Base-by-base conservation (phyloP, 37 sponge, comb jelly and placozoan species). In the Chondrosia reniformis region DNA sequence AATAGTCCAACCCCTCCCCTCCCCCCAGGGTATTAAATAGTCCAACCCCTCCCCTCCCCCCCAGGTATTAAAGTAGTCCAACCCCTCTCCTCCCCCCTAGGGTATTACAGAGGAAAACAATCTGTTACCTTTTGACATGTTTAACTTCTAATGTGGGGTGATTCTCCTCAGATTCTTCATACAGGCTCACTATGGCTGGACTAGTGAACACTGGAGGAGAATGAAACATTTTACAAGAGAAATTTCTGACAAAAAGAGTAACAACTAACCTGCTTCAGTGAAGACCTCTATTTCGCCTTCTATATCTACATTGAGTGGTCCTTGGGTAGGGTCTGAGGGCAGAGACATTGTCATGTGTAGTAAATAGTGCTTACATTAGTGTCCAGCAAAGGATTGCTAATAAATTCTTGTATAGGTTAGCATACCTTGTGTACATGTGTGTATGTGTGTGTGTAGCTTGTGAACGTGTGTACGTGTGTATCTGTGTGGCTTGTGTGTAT, bases 211-310 rank as follows among this genome's bases (percentile, higher is more conserved):
- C 91, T 86, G 52, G 4, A 72, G 5, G 32, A 10, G 63, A 56
- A 22, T 0, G 33, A 49, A 10, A 49, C 52, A 49, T 49, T 49
- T 49, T 15, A 49, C 15, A 19, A 49, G 15, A 19, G 15, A 49
- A 19, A 15, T 19, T 22, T 12, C 32, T 77, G n/a, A 55, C 34
- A 15, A 57, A 3, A 27, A 8, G 7, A 17, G 21, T 43, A 7
- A 13, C 22, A 12, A 63, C 77, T 4, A 19, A 90, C 91, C 91
- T 27, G 94, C 87, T 74, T 87, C 87, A 30, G 55, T 84, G 77
- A 94, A 94, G 36, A 75, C 71, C 54, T 94, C 91, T 55, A 90
- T 90, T 54, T 94, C 94, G 32, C 63, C 81, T 21, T 91, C 90
- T 44, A 94, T 76, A 13, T 84, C 75, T 3, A 94, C 55, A 17